Base-by-base conservation (phyloP, 2,888 invertebrate genomes). In the Zelleria hepariella region DNA sequence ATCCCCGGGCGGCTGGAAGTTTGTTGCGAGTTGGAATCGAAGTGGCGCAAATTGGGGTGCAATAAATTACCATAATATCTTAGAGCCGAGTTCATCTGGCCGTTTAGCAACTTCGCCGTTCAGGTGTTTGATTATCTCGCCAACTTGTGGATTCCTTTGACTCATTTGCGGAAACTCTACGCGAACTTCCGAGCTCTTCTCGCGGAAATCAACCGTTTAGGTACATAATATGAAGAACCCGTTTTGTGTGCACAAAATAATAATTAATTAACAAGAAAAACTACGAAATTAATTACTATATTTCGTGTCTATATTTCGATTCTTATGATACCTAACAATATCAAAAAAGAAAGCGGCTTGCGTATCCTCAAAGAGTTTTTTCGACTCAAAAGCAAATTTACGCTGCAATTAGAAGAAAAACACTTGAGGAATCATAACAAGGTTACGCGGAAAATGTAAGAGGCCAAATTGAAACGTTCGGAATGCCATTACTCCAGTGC, bases 1-100 rank as follows among this genome's bases (percentile, higher is more conserved):
- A 70, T 74, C 73, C 74, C 64, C 64, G 49, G 73, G 69, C 73
- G 70, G 74, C 71, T 68, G 68, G 78, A 85, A 86, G 75, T 85
- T 85, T 78, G 73, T 71, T 75, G 47, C 18, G 69, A 80, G 75
- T 79, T 79, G 70, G 70, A 78, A 79, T 78, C 78, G 80, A 82
- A 78, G 75, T 75, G 72, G 74, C 68, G 71, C 77, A 82, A 86
- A 81, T 86, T 85, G 81, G 73, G 77, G 74, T 74, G 78, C 78
- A 78, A 87, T 87, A 87, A 88, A 86, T 88, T 88, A 84, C 80
- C 85, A 83, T 86, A 87, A 86, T 78, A 81, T 83, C 73, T 74
- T 73, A 79, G 77, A 80, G 73, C 70, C 68, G 78, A 82, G 82
- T 87, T 87, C 85, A 88, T 87, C 86, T 86, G 78, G 15, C 69